phyloP scores from a whole-genome alignment of 1,140 invertebrate species.

The Vanessa atalanta region DNA sequence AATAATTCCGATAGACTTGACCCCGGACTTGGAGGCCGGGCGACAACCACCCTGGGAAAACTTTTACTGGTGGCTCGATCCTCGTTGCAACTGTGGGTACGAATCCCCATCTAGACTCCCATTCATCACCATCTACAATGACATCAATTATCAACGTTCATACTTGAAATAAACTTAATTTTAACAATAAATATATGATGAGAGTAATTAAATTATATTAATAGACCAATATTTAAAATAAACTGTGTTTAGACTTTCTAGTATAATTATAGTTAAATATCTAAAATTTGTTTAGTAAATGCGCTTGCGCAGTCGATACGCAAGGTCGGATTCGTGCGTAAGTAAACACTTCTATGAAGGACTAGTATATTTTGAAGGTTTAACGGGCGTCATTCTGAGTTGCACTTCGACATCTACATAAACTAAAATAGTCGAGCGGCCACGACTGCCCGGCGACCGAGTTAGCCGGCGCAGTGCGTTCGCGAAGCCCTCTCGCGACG shows the following conservation, averaged over 20 bases:
- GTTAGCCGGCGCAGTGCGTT: slow-evolving; percentile 69
- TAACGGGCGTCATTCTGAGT: slow-evolving; percentile 52
- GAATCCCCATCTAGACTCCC: too few relatives aligned
- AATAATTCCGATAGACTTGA: too few relatives aligned
- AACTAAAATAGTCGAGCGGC: slow-evolving; percentile 76
- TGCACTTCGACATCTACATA: slow-evolving; percentile 78
- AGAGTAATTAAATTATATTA: too few relatives aligned
- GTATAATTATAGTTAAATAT: not conserved
- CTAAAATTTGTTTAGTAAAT: slow-evolving; percentile 6
- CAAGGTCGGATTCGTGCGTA: slow-evolving; percentile 24
- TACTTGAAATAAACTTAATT: too few relatives aligned
- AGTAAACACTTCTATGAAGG: slow-evolving; percentile 22
- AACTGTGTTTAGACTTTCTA: not conserved
- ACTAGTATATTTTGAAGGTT: slow-evolving; percentile 61
- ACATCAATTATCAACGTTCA: too few relatives aligned
- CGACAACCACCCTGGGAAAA: too few relatives aligned
- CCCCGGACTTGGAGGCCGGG: too few relatives aligned
- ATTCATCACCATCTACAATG: too few relatives aligned
- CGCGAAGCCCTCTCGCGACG: slow-evolving; percentile 71
- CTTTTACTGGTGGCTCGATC: too few relatives aligned
- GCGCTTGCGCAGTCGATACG: slow-evolving; percentile 24
- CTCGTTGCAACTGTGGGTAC: too few relatives aligned
- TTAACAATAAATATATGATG: too few relatives aligned
- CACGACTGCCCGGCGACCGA: slow-evolving; percentile 72
- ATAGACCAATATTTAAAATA: not conserved